Conservation (phyloP, 1,140 invertebrate genomes). For the Atopsyche davidsoni region DNA sequence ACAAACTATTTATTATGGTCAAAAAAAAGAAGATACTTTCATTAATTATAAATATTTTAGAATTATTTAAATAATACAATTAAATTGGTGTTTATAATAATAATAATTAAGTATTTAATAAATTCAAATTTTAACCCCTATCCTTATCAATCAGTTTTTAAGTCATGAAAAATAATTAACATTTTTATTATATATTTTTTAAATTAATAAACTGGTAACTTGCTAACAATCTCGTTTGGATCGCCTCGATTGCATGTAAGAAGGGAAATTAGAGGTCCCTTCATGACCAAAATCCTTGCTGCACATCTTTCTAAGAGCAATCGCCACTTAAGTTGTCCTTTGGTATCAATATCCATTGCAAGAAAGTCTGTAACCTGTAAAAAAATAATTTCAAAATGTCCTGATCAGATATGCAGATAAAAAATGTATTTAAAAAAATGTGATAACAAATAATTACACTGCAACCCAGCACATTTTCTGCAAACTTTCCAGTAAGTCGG, state of each 20-base stretch:
- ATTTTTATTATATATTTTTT: no score
- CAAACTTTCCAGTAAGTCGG: conserved; percentile 40
- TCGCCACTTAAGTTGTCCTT: conserved; percentile 47
- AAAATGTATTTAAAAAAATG: conserved; percentile 1
- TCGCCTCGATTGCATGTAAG: conserved; percentile 16
- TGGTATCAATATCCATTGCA: conserved; percentile 36
- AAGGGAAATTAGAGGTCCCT: conserved; percentile 28
- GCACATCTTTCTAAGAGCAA: conserved; percentile 47
- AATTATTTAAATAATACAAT: no score
- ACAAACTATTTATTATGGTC: no score
- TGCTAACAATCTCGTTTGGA: conserved; percentile 23
- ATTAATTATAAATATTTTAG: no score
- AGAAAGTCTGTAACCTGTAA: conserved; percentile 38
- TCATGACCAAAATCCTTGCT: conserved; percentile 40
- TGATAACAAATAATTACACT: conserved; percentile 29
- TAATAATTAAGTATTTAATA: no score
- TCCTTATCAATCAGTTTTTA: no score
- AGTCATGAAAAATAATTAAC: no score
- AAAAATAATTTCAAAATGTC: conserved; percentile 6
- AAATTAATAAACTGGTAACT: conserved; percentile 29
- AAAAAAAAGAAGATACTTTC: no score
- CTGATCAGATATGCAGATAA: conserved; percentile 12
- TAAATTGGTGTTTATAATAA: no score
- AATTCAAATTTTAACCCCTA: no score
- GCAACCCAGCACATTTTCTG: conserved; percentile 40